phyloP scores from a whole-genome alignment of 2,888 invertebrate species.

The Calameuta idolon region DNA sequence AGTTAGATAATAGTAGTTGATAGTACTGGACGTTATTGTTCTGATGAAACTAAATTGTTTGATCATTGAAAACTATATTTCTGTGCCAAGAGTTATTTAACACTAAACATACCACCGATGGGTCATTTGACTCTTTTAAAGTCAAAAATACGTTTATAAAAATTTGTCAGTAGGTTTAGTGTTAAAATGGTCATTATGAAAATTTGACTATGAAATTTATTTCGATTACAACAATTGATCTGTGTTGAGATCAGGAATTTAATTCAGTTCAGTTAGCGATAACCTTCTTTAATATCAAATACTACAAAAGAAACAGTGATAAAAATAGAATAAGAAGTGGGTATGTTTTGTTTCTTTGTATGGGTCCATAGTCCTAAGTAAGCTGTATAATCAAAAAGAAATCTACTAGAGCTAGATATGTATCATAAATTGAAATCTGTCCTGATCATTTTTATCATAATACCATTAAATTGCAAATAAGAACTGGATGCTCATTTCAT shows the following conservation, averaged over 20 bases:
- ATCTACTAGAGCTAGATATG: neutral
- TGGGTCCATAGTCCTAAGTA: neutral
- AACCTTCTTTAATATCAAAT: neutral
- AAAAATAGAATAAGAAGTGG: neutral
- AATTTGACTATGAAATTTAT: neutral
- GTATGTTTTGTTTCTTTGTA: neutral
- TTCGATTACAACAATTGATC: neutral
- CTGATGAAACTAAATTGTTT: neutral
- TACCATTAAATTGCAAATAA: too few relatives aligned
- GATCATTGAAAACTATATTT: neutral
- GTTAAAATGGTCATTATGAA: neutral
- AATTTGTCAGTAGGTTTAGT: too few relatives aligned
- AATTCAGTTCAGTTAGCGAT: neutral
- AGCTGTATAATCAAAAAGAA: neutral
- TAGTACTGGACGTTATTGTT: neutral
- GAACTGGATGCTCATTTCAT: too few relatives aligned
- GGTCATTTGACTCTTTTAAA: too few relatives aligned
- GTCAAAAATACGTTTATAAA: too few relatives aligned
- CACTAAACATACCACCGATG: too few relatives aligned
- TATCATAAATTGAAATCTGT: neutral
- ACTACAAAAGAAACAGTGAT: neutral
- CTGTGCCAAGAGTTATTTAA: constrained; percentile 20
- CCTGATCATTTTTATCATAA: too few relatives aligned
- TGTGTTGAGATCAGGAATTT: neutral
- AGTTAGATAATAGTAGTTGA: neutral